Evolutionary conservation across 2,888 invertebrate species (phyloP).

Genomic region (Drosophila nr. medialis): DNA sequence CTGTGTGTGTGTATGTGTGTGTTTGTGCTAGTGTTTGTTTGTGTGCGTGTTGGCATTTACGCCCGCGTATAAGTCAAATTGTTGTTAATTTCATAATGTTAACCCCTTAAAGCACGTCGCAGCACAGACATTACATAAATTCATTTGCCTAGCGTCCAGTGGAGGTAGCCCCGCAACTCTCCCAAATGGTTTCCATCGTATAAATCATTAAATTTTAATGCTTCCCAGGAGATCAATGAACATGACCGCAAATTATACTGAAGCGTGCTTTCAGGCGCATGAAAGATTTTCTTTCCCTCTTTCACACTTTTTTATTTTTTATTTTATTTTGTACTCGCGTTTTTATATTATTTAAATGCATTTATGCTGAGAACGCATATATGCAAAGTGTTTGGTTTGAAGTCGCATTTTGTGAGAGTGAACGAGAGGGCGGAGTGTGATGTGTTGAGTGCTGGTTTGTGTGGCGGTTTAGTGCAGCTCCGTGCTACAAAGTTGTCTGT

Average conservation of each 20-base stretch:
- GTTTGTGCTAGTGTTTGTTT: conserved; percentile 8
- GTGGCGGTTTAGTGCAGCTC: conserved; percentile 47
- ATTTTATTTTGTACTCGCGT: conserved; percentile 12
- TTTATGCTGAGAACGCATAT: conserved; percentile 41
- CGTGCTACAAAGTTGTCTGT: conserved; percentile 42
- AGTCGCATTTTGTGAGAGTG: conserved; percentile 56
- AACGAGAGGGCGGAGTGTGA: background rate
- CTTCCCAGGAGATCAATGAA: conserved; percentile 83
- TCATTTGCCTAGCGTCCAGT: conserved; percentile 54
- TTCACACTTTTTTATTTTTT: conserved; percentile 2
- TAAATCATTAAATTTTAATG: conserved; percentile 84
- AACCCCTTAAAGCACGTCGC: conserved; percentile 70
- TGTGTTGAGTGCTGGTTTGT: background rate
- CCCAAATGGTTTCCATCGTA: conserved; percentile 57
- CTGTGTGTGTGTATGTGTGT: conserved; percentile 3
- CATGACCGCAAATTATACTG: conserved; percentile 83
- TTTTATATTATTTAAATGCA: conserved; percentile 51
- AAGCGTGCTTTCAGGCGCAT: conserved; percentile 77
- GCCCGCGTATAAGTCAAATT: conserved; percentile 77
- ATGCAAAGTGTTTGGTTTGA: conserved; percentile 69
- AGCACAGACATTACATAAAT: conserved; percentile 73
- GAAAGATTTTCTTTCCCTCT: conserved; percentile 63
- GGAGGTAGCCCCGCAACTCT: conserved; percentile 1
- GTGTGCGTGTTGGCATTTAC: conserved; percentile 31
- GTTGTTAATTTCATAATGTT: conserved; percentile 77